Evolutionary conservation across 2,797 vertebrate genomes (phyloP), one percentile per base, ranked within the genome.

Genomic region (Peromyscus attwateri): DNA sequence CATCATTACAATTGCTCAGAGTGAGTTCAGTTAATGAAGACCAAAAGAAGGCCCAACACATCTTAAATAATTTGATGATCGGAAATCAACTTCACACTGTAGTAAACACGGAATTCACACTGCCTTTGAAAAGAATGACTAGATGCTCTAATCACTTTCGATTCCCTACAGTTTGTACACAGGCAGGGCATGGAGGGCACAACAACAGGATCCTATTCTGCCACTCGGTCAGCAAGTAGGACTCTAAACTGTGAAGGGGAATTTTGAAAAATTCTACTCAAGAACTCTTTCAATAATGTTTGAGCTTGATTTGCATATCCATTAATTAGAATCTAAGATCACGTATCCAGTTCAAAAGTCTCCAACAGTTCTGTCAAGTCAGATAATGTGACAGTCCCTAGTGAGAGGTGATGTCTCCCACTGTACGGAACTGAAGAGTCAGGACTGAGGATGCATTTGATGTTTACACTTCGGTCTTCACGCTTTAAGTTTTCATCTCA

Each of bases 61-160:
- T 71, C 79, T 91, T 93, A 73, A 91, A 37, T 96, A 92, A 89
- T 89, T 68, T 43, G 73, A 37, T 64, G 31, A 89, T 95, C 55
- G 96, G n/a, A 96, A 89, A 87, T 92, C 13, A 43, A 89, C 13
- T 23, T 89, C 25, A 60, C 6, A 81, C 52, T 82, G 27, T 16
- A 91, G 17, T 55, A 92, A 96, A 94, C 8, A 92, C 89, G 70
- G 21, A 66, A 55, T 83, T 91, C 6, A 7, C 12, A 62, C 62
- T 75, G 13, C 21, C 87, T 62, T 34, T 40, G 34, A 27, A 27
- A 62, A 64, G 40, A 40, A 40, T 43, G 40, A 83, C 25, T 11
- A 43, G 81, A 64, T 2, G 14, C 0, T 82, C 55, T 31, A 37
- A 29, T 62, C 25, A 27, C 37, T 29, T n/a, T 83, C 43, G 57